phyloP scores from a whole-genome alignment of 1,140 invertebrate species.

The Eueides isabella region DNA sequence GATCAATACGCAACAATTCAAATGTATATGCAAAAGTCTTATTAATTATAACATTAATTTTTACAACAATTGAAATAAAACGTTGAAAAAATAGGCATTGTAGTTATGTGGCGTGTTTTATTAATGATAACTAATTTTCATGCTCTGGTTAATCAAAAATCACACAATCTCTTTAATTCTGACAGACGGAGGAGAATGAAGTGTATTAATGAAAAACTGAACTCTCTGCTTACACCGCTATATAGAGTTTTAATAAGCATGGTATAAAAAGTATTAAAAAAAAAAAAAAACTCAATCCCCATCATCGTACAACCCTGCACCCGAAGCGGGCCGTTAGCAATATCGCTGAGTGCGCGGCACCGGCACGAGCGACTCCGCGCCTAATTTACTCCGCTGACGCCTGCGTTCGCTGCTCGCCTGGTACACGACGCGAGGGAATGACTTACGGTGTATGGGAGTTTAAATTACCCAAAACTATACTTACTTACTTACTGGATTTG shows the following conservation, averaged over 20 bases:
- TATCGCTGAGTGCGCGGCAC: conserved; percentile 47
- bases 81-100: too few species aligned
- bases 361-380: conserved; percentile 45
- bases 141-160: too few species aligned
- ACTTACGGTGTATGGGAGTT: conserved; percentile 33
- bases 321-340: conserved; percentile 44
- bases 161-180: too few species aligned
- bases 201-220: too few species aligned
- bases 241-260: neutral
- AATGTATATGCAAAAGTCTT: too few species aligned
- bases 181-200: too few species aligned
- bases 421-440: conserved; percentile 37
- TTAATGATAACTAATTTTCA: too few species aligned
- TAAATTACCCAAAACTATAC: neutral
- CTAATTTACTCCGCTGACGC: conserved; percentile 48
- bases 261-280: neutral
- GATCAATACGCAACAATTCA: too few species aligned
- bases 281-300: neutral
- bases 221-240: too few species aligned
- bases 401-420: conserved; percentile 41
- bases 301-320: conserved; percentile 31
- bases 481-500: neutral
- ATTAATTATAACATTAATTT: too few species aligned
- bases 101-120: too few species aligned
- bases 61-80: too few species aligned